Evolutionary conservation across 2,888 invertebrate species (phyloP).

Genomic region (Microctonus brassicae): DNA sequence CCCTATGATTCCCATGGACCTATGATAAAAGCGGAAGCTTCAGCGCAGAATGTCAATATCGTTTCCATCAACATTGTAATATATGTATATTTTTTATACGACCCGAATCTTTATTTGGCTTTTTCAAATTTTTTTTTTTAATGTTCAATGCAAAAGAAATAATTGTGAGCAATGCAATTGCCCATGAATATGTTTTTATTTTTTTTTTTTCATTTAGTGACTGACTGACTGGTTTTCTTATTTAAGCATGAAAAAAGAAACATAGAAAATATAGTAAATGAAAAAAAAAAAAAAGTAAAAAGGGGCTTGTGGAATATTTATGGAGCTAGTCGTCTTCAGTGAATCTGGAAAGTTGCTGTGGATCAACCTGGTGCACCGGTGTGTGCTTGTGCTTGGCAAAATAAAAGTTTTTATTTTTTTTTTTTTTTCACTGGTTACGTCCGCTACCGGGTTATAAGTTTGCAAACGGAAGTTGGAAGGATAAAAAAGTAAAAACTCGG

Average conservation of each 20-base stretch:
- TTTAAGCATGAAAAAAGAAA: neutral
- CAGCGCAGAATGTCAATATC: constrained; percentile 26
- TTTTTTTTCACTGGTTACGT: constrained; percentile 29
- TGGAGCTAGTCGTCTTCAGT: constrained; percentile 31
- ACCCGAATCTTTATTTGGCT: neutral
- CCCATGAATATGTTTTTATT: too few species aligned
- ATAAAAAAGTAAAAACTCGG: constrained; percentile 28
- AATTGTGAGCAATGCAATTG: neutral
- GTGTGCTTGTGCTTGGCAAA: constrained; percentile 23
- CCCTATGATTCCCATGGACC: constrained; percentile 35
- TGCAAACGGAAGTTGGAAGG: constrained; percentile 29
- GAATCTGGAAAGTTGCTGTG: constrained; percentile 30
- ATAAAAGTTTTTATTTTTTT: constrained; percentile 38
- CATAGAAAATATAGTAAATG: neutral
- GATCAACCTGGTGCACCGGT: constrained; percentile 27
- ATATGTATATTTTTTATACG: neutral
- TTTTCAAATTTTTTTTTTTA: neutral
- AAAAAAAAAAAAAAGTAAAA: neutral
- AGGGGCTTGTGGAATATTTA: constrained; percentile 29
- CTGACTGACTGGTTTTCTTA: too few species aligned
- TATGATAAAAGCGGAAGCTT: constrained; percentile 18
- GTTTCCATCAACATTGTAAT: neutral
- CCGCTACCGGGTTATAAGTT: constrained; percentile 32
- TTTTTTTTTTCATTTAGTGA: neutral
- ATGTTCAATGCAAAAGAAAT: neutral